phyloP scores from a whole-genome alignment of 2,888 invertebrate genomes.

The Helobdella robusta region DNA sequence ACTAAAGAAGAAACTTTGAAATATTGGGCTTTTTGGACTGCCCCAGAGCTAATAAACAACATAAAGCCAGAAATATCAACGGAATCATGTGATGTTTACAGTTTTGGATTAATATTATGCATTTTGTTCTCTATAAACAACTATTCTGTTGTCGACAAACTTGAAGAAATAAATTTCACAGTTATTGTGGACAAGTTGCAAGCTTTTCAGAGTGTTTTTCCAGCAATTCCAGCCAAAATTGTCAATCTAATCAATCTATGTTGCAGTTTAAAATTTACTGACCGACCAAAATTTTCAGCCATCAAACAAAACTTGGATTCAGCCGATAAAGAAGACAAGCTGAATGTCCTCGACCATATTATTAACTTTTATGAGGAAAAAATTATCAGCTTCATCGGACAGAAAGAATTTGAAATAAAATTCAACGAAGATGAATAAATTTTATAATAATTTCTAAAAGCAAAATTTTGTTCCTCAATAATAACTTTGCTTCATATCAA shows the following conservation, averaged over 20 bases:
- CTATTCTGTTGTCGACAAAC: no score
- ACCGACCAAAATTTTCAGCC: conserved; percentile 7
- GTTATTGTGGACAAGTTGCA: neutral
- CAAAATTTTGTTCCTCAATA: no score
- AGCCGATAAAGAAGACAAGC: neutral
- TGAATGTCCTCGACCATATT: conserved; percentile 21
- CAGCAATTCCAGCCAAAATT: conserved; percentile 1
- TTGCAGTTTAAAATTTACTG: neutral
- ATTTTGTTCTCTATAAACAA: no score
- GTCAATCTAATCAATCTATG: conserved; percentile 17
- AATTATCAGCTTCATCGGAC: no score
- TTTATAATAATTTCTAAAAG: no score
- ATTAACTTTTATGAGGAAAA: conserved; percentile 18
- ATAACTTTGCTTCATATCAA: no score
- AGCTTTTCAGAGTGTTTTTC: neutral
- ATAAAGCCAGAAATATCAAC: no score
- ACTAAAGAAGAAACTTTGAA: no score
- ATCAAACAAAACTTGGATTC: neutral
- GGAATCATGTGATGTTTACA: conserved; percentile 41
- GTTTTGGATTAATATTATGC: conserved; percentile 40
- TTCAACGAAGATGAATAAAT: no score
- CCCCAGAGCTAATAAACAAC: conserved; percentile 45
- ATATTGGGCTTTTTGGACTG: no score
- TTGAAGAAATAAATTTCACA: no score
- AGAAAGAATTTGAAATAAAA: no score